A percentile compares a stretch with the other conserved stretches of the same genome.
Conservation (phyloP, 1,140 invertebrate species). For the Phenacoccus solenopsis region DNA sequence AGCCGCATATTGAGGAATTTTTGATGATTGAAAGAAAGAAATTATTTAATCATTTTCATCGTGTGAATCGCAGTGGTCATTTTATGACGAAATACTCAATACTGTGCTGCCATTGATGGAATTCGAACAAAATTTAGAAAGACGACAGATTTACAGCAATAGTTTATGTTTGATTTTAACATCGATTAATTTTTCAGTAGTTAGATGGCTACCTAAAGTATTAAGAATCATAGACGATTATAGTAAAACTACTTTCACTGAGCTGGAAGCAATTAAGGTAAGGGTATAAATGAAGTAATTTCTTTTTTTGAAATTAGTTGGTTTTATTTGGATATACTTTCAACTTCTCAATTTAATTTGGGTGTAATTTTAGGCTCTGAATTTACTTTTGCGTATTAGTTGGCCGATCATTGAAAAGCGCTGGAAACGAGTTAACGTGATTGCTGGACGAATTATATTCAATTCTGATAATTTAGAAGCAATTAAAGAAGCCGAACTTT, state of each 20-base stretch:
- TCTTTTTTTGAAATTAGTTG: too few relatives aligned
- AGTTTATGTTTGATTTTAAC: not conserved
- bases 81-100: not conserved
- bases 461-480: not conserved
- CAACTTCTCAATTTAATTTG: not conserved
- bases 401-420: not conserved
- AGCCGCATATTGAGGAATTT: too few relatives aligned
- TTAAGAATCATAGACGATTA: not conserved
- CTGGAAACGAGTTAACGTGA: not conserved
- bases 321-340: too few relatives aligned
- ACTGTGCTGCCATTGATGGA: not conserved
- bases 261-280: not conserved
- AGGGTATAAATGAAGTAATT: not conserved
- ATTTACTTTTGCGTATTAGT: not conserved
- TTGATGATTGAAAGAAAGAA: not conserved
- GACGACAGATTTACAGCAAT: not conserved
- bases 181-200: not conserved
- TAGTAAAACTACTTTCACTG: not conserved
- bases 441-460: not conserved
- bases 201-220: not conserved
- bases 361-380: not conserved
- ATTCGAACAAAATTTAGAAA: not conserved
- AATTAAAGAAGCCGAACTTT: not conserved
- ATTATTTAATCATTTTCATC: not conserved
- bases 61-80: not conserved